A percentile compares a stretch with the other conserved stretches of the same genome.
phyloP scores from a whole-genome alignment of 2,113 vertebrate species.

The Delphinapterus leucas region DNA sequence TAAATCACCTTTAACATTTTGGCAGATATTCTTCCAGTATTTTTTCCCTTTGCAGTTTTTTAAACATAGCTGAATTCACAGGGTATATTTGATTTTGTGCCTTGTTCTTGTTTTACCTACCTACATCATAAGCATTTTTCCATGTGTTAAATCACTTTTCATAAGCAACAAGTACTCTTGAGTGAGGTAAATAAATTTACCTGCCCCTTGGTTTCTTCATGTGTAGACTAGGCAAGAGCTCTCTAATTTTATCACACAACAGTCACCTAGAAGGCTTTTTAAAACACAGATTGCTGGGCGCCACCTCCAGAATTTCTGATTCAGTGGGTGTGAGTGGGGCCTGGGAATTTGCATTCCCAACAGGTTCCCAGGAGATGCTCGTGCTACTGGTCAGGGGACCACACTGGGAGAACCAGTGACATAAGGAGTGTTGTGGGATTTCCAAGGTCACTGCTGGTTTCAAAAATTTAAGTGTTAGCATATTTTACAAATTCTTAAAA shows the following conservation, averaged over 20 bases:
- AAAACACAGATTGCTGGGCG: background rate
- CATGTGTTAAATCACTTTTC: background rate
- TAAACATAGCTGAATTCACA: background rate
- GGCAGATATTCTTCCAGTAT: background rate
- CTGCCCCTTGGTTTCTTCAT: background rate
- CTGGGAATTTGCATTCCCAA: background rate
- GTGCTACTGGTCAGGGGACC: background rate
- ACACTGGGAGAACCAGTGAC: background rate
- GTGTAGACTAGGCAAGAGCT: background rate
- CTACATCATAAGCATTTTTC: background rate
- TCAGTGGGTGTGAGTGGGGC: background rate
- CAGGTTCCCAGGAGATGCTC: background rate
- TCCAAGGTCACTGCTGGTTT: slow-evolving; percentile 25
- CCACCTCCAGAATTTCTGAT: background rate
- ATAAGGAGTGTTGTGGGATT: background rate
- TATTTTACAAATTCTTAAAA: slow-evolving; percentile 12
- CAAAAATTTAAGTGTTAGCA: background rate
- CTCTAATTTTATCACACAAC: background rate
- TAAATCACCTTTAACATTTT: background rate
- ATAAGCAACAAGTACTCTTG: background rate
- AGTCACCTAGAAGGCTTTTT: background rate
- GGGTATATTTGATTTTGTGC: background rate
- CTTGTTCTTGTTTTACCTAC: background rate
- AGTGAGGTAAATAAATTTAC: background rate
- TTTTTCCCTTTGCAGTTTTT: background rate